Evolutionary conservation across 2,113 vertebrate genomes (phyloP).

Genomic region (Sander vitreus): DNA sequence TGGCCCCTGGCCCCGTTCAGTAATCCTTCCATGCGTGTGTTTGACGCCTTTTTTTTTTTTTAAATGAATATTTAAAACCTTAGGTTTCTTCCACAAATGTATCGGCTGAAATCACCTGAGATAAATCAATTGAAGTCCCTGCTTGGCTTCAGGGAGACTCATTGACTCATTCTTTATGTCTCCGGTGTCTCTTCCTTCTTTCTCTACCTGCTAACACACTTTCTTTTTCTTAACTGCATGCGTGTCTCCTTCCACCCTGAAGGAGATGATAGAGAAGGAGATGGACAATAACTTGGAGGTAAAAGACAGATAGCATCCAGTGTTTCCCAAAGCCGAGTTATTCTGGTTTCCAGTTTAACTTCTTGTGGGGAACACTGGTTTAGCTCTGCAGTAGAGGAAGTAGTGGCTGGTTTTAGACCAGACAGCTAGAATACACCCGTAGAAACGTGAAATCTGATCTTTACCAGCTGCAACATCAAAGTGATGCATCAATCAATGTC

Average conservation of each 20-base stretch:
- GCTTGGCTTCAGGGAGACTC: not conserved
- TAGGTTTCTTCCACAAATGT: too few relatives aligned
- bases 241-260: slow-evolving; percentile 61
- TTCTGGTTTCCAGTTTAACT: not conserved
- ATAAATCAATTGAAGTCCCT: not conserved
- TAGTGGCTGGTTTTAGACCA: slow-evolving; percentile 6
- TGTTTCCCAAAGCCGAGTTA: slow-evolving; percentile 17
- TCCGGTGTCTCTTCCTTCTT: not conserved
- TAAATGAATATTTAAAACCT: too few relatives aligned
- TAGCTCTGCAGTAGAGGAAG: slow-evolving; percentile 16
- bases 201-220: slow-evolving; percentile 25
- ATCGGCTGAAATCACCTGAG: too few relatives aligned
- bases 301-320: slow-evolving; percentile 54
- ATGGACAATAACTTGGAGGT: slow-evolving; percentile 84
- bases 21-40: too few relatives aligned
- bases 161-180: too few relatives aligned
- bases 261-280: slow-evolving; percentile 86
- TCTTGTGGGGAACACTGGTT: slow-evolving; percentile 23
- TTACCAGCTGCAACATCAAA: too few relatives aligned
- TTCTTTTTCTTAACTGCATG: slow-evolving; percentile 62
- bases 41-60: too few relatives aligned
- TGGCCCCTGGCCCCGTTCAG: too few relatives aligned
- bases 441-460: too few relatives aligned
- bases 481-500: too few relatives aligned
- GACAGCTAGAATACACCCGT: too few relatives aligned